These are phyloP conservation scores for Eubasilissa regina DNA, from an alignment of 1,140 invertebrate species.

Conservation along the genomic window DNA sequence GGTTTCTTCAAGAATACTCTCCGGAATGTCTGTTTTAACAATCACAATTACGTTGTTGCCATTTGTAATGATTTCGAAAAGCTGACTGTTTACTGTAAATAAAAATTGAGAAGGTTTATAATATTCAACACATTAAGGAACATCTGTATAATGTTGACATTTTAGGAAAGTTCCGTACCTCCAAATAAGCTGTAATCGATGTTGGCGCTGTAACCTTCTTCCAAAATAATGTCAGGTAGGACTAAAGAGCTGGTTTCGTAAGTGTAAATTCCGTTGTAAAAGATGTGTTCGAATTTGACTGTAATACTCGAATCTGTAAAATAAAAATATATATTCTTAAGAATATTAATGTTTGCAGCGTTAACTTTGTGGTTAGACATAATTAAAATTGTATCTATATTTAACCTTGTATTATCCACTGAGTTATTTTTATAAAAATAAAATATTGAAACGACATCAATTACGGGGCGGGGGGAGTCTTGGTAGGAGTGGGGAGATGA, in stretches of 20 bases:
- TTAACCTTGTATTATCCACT: no score
- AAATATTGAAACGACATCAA: no score
- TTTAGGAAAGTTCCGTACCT: constrained; percentile 26
- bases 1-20: constrained; percentile 25
- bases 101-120: background rate
- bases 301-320: background rate
- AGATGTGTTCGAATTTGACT: constrained; percentile 21
- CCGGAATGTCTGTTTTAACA: constrained; percentile 9
- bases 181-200: constrained; percentile 42
- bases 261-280: constrained; percentile 44
- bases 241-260: constrained; percentile 11
- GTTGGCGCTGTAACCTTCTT: constrained; percentile 40
- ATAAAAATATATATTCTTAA: no score
- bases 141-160: background rate
- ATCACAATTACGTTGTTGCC: constrained; percentile 1
- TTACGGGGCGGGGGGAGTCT: no score
- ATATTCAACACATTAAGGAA: background rate
- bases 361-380: no score
- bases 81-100: constrained; percentile 32
- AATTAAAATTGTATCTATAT: no score
- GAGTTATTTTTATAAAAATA: no score
- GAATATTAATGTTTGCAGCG: no score
- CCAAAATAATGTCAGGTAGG: constrained; percentile 29
- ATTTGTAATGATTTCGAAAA: background rate
- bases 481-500: no score